Evolutionary conservation across 2,113 vertebrate species (phyloP).

Genomic region (Pao palembangensis): DNA sequence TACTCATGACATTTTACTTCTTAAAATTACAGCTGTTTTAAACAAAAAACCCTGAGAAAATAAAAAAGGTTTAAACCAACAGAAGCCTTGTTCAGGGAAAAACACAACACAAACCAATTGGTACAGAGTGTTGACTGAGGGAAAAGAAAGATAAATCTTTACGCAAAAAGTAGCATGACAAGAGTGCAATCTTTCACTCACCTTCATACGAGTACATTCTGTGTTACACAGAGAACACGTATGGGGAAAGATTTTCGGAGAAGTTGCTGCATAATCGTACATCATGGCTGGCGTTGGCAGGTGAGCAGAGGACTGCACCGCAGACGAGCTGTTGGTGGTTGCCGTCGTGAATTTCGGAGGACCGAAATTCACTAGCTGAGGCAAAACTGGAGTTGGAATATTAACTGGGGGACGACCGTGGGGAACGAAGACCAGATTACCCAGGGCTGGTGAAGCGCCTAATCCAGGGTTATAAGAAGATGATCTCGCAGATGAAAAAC

Average conservation of each 20-base stretch:
- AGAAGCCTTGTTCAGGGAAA: too few relatives aligned
- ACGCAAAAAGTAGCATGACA: constrained; percentile 6
- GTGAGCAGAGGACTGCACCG: constrained; percentile 60
- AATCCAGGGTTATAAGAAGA: neutral
- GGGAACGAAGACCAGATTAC: neutral
- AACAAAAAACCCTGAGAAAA: too few relatives aligned
- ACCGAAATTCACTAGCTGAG: neutral
- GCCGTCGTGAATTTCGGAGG: neutral
- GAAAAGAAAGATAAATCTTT: neutral
- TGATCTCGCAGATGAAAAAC: neutral
- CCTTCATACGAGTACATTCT: constrained; percentile 90
- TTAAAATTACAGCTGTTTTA: too few relatives aligned
- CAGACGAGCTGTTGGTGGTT: neutral
- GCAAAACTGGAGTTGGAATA: neutral
- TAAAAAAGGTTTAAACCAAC: too few relatives aligned
- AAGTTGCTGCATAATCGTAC: constrained; percentile 89
- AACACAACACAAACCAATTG: neutral
- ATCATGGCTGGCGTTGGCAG: constrained; percentile 86
- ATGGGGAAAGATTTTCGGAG: constrained; percentile 91
- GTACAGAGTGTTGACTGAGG: neutral
- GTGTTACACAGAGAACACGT: constrained; percentile 95
- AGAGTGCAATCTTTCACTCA: constrained; percentile 75
- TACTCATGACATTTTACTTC: too few relatives aligned
- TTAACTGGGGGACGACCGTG: constrained; percentile 14
- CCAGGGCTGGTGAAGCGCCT: neutral